Evolutionary conservation across 2,113 vertebrate species (phyloP).

Genomic region (Bagarius yarrelli): DNA sequence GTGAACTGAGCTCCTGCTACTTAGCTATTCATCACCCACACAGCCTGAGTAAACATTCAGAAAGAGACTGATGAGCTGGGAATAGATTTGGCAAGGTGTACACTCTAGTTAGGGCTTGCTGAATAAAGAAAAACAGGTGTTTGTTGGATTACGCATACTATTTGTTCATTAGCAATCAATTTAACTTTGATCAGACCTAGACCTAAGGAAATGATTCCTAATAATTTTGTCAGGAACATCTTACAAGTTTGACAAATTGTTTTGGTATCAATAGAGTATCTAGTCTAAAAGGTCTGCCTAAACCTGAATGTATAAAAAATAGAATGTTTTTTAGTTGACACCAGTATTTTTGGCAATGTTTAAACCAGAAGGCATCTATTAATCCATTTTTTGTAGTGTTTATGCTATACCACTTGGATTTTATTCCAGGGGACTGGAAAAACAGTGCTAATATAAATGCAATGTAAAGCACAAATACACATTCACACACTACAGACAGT

Average conservation of each 20-base stretch:
- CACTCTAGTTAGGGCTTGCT: conserved; percentile 10
- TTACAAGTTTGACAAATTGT: neutral
- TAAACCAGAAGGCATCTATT: too few relatives aligned
- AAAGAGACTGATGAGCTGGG: conserved; percentile 28
- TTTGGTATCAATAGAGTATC: neutral
- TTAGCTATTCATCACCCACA: conserved; percentile 62
- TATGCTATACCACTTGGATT: too few relatives aligned
- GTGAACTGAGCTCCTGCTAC: conserved; percentile 47
- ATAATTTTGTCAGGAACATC: neutral
- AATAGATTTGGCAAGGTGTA: conserved; percentile 22
- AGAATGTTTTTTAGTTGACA: neutral
- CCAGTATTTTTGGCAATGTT: neutral
- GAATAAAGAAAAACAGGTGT: neutral
- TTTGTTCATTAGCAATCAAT: neutral
- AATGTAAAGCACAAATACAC: too few relatives aligned
- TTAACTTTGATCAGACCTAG: neutral
- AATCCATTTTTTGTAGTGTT: too few relatives aligned
- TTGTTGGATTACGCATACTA: neutral
- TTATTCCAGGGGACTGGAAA: too few relatives aligned
- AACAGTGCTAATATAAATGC: too few relatives aligned
- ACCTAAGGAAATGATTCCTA: neutral
- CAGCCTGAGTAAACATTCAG: conserved; percentile 12
- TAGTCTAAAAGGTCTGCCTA: neutral
- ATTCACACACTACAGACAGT: too few relatives aligned
- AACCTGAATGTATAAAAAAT: neutral